These are phyloP conservation scores for Liparis tanakae DNA, from an alignment of 2,797 vertebrate species.

Conservation along the genomic window DNA sequence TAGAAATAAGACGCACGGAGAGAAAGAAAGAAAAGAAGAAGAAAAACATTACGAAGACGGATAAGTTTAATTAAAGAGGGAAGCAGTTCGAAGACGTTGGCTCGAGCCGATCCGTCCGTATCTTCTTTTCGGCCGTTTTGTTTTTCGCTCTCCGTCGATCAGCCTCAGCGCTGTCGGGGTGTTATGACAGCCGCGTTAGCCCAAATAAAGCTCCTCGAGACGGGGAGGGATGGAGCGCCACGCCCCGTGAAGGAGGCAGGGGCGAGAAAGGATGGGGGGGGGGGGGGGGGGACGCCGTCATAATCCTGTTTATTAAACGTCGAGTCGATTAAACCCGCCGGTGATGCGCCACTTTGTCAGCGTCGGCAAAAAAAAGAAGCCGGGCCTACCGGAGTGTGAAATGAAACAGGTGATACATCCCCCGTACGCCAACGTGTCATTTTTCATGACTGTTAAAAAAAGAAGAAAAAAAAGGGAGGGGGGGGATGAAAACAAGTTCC, in stretches of 20 bases:
- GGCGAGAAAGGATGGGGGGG: conserved; percentile 5
- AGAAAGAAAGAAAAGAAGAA: not conserved
- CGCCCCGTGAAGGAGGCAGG: conserved; percentile 21
- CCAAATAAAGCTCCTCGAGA: conserved; percentile 67
- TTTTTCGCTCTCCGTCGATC: conserved; percentile 56
- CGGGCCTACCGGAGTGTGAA: conserved; percentile 83
- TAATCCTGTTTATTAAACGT: conserved; percentile 80
- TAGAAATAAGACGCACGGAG: conserved; percentile 48
- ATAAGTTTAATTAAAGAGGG: conserved; percentile 15
- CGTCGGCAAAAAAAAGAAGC: conserved; percentile 78
- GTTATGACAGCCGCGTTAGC: conserved; percentile 60
- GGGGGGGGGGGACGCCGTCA: conserved; percentile 51
- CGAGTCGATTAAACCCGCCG: conserved; percentile 78
- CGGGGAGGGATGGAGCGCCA: conserved; percentile 58
- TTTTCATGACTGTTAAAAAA: conserved; percentile 87
- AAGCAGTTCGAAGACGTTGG: conserved; percentile 38
- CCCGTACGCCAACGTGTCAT: conserved; percentile 78
- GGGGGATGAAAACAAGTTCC: conserved; percentile 75
- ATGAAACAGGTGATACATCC: conserved; percentile 88
- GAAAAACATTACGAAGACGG: conserved; percentile 8
- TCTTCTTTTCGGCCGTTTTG: not conserved
- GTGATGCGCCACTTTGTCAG: conserved; percentile 82
- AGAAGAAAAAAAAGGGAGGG: no score
- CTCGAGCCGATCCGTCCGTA: conserved; percentile 34
- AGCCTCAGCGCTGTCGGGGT: conserved; percentile 41